Percentiles rank a stretch among this genome's conserved stretches.
Evolutionary conservation across 2,113 vertebrate species (phyloP).

Genomic region (Calidris pygmaea): DNA sequence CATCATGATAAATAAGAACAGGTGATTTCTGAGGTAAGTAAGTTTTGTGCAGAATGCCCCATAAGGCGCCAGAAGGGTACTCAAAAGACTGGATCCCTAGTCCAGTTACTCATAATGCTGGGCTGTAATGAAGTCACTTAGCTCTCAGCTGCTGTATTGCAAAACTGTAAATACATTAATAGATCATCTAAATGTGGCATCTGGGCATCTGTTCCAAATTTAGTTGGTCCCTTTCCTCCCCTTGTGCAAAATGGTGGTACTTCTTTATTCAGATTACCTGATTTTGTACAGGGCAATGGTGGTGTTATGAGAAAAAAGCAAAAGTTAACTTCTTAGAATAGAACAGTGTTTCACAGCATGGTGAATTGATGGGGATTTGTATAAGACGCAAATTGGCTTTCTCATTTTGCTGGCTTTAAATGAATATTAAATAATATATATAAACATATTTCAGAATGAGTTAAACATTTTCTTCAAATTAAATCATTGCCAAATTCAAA

Average conservation of each 20-base stretch:
- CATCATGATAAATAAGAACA: neutral
- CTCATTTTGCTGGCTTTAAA: neutral
- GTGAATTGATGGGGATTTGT: neutral
- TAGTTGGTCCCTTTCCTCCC: neutral
- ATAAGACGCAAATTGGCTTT: neutral
- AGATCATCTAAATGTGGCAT: neutral
- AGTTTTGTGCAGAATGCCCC: neutral
- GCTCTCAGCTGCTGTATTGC: neutral
- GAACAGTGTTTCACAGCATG: neutral
- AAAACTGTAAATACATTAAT: slow-evolving; percentile 11
- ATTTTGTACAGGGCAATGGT: neutral
- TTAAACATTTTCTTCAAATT: neutral
- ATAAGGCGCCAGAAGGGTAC: neutral
- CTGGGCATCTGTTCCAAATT: neutral
- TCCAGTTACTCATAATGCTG: neutral
- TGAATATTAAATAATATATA: neutral
- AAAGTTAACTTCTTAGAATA: neutral
- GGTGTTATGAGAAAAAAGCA: neutral
- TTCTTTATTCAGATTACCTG: neutral
- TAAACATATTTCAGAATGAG: neutral
- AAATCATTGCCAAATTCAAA: neutral
- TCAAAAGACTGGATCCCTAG: neutral
- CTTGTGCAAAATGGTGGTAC: neutral
- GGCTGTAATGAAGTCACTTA: neutral
- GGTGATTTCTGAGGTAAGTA: neutral